Conservation (phyloP, 2,888 invertebrate genomes). For the Unio delphinus region DNA sequence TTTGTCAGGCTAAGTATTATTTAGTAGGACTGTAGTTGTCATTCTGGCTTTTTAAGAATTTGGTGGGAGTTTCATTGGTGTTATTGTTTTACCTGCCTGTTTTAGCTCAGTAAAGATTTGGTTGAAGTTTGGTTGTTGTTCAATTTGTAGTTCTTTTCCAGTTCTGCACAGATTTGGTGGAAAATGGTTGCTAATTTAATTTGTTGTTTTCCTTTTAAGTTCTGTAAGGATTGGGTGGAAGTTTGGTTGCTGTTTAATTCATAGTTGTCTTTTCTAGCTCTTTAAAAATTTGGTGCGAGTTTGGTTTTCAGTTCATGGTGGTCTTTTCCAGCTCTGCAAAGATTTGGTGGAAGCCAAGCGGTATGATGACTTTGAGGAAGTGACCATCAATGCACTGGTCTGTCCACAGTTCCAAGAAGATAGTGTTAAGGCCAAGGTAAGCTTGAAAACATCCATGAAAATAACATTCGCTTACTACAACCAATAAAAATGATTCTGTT, state of each 20-base stretch:
- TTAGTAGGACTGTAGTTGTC: slow-evolving; percentile 1
- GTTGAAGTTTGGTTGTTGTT: too few species aligned
- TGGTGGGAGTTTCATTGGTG: slow-evolving; percentile 76
- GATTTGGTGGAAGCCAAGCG: slow-evolving; percentile 75
- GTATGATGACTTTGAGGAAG: slow-evolving; percentile 80
- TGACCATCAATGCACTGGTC: slow-evolving; percentile 84
- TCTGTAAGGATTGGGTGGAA: too few species aligned
- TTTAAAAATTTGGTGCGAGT: background rate
- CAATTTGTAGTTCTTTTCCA: too few species aligned
- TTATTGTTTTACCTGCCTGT: slow-evolving; percentile 73
- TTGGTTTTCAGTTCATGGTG: slow-evolving; percentile 6
- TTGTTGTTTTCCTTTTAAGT: too few species aligned
- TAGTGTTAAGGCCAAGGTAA: slow-evolving; percentile 74
- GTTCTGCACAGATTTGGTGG: too few species aligned
- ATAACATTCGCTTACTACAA: too few species aligned
- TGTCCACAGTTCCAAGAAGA: slow-evolving; percentile 77
- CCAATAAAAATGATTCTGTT: too few species aligned
- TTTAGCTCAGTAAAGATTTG: too few species aligned
- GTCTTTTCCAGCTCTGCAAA: slow-evolving; percentile 74
- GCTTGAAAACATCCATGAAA: slow-evolving; percentile 11
- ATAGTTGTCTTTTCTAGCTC: slow-evolving; percentile 9
- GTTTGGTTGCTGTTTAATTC: background rate
- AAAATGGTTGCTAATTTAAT: too few species aligned
- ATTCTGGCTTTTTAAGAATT: slow-evolving; percentile 74
- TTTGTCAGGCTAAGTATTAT: too few species aligned